These are phyloP conservation scores for Morpho deidamia DNA, from an alignment of 2,888 invertebrate species.

Conservation along the genomic window DNA sequence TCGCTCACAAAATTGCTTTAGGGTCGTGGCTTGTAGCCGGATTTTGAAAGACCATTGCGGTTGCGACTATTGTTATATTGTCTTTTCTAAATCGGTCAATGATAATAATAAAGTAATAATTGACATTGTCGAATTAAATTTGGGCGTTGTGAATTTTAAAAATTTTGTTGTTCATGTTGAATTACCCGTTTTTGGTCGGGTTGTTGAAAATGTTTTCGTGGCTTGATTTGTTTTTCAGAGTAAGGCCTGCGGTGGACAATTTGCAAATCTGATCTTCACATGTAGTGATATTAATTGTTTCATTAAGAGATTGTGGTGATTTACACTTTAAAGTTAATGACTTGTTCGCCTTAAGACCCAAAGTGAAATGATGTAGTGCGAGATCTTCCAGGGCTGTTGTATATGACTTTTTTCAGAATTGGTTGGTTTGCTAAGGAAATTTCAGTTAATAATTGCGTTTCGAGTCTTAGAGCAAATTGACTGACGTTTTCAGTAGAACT, in stretches of 20 bases:
- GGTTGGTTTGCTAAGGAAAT: too few species aligned
- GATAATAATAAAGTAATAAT: constrained; percentile 14
- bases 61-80: constrained; percentile 12
- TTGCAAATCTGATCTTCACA: constrained; percentile 17
- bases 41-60: neutral
- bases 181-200: too few species aligned
- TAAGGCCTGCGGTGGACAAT: neutral
- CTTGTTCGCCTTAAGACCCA: too few species aligned
- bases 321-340: constrained; percentile 13
- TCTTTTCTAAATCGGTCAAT: constrained; percentile 16
- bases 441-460: too few species aligned
- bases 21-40: constrained; percentile 17
- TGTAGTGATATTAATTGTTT: constrained; percentile 18
- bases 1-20: neutral
- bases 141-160: neutral
- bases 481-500: too few species aligned
- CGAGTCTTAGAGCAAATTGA: too few species aligned
- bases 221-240: neutral
- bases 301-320: constrained; percentile 19
- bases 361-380: too few species aligned
- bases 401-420: too few species aligned
- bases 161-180: neutral
- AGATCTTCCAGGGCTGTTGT: too few species aligned
- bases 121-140: constrained; percentile 5
- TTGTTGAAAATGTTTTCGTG: neutral